Evolutionary conservation across 2,888 invertebrate genomes (phyloP), one percentile per base, ranked within the genome.

Genomic region (Lycia hirtaria): DNA sequence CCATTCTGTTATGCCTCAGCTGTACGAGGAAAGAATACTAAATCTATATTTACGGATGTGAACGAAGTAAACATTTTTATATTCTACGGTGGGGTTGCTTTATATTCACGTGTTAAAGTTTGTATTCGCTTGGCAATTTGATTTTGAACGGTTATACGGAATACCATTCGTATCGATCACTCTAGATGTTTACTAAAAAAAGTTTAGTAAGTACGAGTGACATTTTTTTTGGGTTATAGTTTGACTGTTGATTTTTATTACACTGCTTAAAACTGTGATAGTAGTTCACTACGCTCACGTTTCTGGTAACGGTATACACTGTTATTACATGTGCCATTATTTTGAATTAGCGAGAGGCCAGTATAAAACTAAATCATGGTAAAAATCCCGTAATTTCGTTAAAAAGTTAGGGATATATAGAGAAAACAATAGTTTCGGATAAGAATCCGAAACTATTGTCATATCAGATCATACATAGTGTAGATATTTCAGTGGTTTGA

Each of bases 21-120:
- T 44, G 50, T 17, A 50, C 56, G 50, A 45, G 24, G 45, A 19
- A 22, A 7, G 56, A 56, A 56, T 56, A 56, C 50, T 30, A 45
- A 56, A 56, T 56, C 30, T 45, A 20, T 56, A 50, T 56, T 50
- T 56, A 50, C 50, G 56, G 50, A 50, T 43, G 37, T 26, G 19
- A 43, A 17, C 28, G 38, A 45, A 50, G 38, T 50, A 56, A 56
- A 56, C 44, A 45, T 50, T 35, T 33, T n/a, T 22, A n/a, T 17
- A 14, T 9, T 38, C 38, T 28, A 20, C n/a, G 12, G 14, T 24
- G 14, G 10, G 20, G 24, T 26, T 4, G 19, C 43, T 43, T 33
- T 32, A 32, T 28, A 1, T 20, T 28, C 0, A 15, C 9, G 35
- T 9, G 3, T 30, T 49, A 55, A 35, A 28, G 43, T 35, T 30